These are phyloP conservation scores for Cyclopterus lumpus DNA, from an alignment of 2,797 vertebrate genomes.

Conservation along the genomic window DNA sequence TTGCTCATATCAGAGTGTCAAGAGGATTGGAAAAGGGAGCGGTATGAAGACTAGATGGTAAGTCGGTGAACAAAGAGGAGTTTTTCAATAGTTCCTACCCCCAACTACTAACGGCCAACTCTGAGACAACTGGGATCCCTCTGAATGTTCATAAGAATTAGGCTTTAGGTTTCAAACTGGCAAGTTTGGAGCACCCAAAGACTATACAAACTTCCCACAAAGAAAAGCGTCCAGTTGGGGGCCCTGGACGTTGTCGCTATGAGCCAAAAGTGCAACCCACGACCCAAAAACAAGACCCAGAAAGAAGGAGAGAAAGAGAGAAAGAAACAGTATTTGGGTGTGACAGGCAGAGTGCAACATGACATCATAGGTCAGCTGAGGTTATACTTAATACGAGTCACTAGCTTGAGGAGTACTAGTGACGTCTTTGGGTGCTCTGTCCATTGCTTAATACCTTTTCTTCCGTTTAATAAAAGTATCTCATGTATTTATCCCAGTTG, in stretches of 20 bases:
- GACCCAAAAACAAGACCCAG: not conserved
- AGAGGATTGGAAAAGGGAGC: constrained; percentile 47
- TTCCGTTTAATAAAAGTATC: not conserved
- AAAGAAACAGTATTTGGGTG: constrained; percentile 10
- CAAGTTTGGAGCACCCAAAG: not conserved
- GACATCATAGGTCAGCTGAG: constrained; percentile 50
- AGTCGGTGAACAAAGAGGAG: not conserved
- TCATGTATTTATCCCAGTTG: not conserved
- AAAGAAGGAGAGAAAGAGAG: not conserved
- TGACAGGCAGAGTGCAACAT: constrained; percentile 14
- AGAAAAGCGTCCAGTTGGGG: rapidly evolving
- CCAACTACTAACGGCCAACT: not conserved
- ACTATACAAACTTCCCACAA: not conserved
- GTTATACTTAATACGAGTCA: not conserved
- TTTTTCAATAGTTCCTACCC: constrained; percentile 1
- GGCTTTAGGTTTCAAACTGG: not conserved
- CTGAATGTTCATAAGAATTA: not conserved
- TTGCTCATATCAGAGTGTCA: constrained; percentile 54
- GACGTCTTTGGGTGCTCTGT: not conserved
- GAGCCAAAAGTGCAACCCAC: not conserved
- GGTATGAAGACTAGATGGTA: constrained; percentile 18
- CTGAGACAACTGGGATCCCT: not conserved
- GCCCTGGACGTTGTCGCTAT: not conserved
- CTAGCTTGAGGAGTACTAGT: not conserved
- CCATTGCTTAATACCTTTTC: not conserved